Conservation (phyloP, 2,113 vertebrate species). For the Ardeotis arabs region DNA sequence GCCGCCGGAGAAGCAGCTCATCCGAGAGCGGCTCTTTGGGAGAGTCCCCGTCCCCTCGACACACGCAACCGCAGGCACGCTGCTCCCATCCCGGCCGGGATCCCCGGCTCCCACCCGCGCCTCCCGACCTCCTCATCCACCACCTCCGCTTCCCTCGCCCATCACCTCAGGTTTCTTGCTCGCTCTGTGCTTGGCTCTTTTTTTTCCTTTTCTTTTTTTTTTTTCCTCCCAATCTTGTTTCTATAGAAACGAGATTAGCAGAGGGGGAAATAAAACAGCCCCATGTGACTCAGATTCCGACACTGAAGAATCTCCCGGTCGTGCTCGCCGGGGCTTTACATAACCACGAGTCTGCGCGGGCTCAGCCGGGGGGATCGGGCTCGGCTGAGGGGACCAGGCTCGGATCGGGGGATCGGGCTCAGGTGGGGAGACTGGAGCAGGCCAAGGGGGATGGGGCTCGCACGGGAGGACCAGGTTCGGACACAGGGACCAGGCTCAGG, state of each 20-base stretch:
- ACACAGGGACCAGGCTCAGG: background rate
- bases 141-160: constrained; percentile 48
- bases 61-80: background rate
- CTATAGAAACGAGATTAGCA: constrained; percentile 77
- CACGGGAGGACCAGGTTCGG: background rate
- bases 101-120: background rate
- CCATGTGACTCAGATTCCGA: constrained; percentile 76
- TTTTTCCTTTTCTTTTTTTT: background rate
- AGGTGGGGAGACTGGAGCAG: background rate
- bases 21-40: background rate
- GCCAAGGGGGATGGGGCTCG: accelerated
- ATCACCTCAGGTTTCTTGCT: constrained; percentile 57
- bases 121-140: background rate
- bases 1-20: background rate
- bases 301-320: constrained; percentile 68
- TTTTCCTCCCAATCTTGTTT: constrained; percentile 69
- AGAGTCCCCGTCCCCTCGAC: background rate
- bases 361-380: accelerated
- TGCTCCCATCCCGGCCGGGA: background rate
- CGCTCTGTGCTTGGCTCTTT: constrained; percentile 25
- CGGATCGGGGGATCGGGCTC: background rate
- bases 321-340: constrained; percentile 31
- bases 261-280: constrained; percentile 70
- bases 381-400: accelerated
- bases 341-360: constrained; percentile 29